phyloP scores from a whole-genome alignment of 2,888 invertebrate species.

The Therioaphis trifolii region DNA sequence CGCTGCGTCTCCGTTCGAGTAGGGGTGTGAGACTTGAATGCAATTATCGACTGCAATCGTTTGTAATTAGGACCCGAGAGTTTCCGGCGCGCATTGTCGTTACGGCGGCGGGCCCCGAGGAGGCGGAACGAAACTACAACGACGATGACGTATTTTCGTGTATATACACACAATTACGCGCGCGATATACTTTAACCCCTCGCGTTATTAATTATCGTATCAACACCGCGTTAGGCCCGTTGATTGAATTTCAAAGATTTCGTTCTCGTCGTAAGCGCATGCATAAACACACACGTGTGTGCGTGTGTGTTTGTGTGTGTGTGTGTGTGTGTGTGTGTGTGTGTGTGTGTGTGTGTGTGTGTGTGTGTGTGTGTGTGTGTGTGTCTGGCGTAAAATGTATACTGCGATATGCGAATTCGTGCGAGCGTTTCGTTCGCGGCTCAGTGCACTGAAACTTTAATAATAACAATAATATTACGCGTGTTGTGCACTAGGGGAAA shows the following conservation, averaged over 20 bases:
- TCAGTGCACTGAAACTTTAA: no score
- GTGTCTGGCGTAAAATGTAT: no score
- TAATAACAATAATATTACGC: no score
- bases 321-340: no score
- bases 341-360: no score
- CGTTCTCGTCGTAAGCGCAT: no score
- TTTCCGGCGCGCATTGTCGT: conserved; percentile 23
- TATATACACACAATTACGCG: conserved; percentile 19
- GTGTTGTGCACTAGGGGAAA: no score
- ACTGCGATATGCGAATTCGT: no score
- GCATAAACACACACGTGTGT: no score
- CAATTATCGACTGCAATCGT: conserved; percentile 38
- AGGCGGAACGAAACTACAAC: conserved; percentile 12
- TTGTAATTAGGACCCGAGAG: conserved; percentile 14
- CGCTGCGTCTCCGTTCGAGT: no score
- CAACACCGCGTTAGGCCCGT: background rate
- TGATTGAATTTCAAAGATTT: background rate
- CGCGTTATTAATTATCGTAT: conserved; percentile 31
- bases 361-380: no score
- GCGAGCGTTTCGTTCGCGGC: no score
- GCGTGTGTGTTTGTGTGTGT: background rate
- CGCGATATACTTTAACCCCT: conserved; percentile 20
- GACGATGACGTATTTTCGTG: conserved; percentile 18
- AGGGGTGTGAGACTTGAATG: background rate
- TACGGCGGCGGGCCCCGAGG: background rate